These are phyloP conservation scores for Phoenicopterus ruber DNA, from an alignment of 2,113 vertebrate species.

Conservation along the genomic window DNA sequence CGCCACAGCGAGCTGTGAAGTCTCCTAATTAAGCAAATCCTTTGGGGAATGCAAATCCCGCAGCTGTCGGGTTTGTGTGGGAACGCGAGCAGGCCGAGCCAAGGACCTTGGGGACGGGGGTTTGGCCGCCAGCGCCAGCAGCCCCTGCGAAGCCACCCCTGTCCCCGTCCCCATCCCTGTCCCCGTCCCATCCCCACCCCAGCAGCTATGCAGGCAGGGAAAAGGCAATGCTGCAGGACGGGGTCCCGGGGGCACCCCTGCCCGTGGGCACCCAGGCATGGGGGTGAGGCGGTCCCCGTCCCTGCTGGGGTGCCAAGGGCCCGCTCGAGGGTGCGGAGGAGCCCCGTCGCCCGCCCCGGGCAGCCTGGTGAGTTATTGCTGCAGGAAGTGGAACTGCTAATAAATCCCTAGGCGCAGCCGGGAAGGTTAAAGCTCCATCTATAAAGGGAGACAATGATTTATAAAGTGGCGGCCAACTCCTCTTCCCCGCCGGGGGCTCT, in stretches of 20 bases:
- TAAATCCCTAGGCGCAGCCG: slow-evolving; percentile 64
- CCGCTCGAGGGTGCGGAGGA: accelerated
- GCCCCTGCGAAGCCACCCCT: not conserved
- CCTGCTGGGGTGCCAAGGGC: not conserved
- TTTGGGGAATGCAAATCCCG: not conserved
- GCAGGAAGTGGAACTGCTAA: slow-evolving; percentile 56
- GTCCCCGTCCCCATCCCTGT: not conserved
- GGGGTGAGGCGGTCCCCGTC: not conserved
- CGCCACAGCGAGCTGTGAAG: accelerated
- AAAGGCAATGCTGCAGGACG: not conserved
- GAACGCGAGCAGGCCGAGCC: not conserved
- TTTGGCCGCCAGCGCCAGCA: accelerated
- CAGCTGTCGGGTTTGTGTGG: not conserved
- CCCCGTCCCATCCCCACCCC: not conserved
- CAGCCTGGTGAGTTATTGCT: slow-evolving; percentile 53
- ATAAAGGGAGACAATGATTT: slow-evolving; percentile 44
- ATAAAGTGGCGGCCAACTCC: slow-evolving; percentile 26
- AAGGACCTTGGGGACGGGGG: not conserved
- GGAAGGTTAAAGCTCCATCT: slow-evolving; percentile 60
- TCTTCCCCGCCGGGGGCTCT: not conserved
- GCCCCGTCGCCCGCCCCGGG: accelerated
- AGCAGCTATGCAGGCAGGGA: no score
- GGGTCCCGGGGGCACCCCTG: not conserved
- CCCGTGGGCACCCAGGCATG: not conserved
- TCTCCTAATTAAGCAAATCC: slow-evolving; percentile 33